Conservation (phyloP, 2,113 vertebrate genomes). For the Piaya cayana region DNA sequence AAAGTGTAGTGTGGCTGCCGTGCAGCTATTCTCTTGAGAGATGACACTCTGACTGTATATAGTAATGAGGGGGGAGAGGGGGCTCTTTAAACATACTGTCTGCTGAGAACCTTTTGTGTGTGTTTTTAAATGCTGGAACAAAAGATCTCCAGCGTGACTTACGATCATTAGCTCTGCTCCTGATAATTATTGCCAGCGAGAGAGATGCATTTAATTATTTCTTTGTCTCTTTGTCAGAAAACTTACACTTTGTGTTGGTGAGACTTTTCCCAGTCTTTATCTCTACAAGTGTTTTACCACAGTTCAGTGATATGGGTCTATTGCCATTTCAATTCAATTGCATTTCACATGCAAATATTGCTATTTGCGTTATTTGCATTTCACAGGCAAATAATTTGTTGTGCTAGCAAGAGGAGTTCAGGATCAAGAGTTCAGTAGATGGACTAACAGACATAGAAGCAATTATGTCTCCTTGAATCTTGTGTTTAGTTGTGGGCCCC, state of each 20-base stretch:
- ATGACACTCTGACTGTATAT: neutral
- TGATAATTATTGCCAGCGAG: slow-evolving; percentile 16
- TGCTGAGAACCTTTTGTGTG: neutral
- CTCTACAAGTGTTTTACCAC: neutral
- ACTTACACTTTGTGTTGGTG: neutral
- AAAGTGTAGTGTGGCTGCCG: neutral
- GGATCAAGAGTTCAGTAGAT: neutral
- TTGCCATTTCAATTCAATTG: neutral
- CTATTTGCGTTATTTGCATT: too few relatives aligned
- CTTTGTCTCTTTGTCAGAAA: slow-evolving; percentile 36
- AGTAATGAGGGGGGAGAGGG: neutral
- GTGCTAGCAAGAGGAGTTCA: neutral
- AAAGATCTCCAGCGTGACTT: neutral
- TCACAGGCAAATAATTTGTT: neutral
- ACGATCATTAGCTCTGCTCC: neutral
- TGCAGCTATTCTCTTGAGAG: neutral
- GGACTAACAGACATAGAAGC: neutral
- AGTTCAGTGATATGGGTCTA: neutral
- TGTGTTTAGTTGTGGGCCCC: too few relatives aligned
- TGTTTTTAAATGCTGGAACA: neutral
- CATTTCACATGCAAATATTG: neutral
- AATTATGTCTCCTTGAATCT: too few relatives aligned
- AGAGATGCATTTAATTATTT: slow-evolving; percentile 26
- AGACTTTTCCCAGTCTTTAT: neutral
- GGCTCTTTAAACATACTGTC: neutral